Percentiles rank a stretch among this genome's conserved stretches.
phyloP scores from a whole-genome alignment of 2,797 vertebrate species.

The Pempheris klunzingeri region DNA sequence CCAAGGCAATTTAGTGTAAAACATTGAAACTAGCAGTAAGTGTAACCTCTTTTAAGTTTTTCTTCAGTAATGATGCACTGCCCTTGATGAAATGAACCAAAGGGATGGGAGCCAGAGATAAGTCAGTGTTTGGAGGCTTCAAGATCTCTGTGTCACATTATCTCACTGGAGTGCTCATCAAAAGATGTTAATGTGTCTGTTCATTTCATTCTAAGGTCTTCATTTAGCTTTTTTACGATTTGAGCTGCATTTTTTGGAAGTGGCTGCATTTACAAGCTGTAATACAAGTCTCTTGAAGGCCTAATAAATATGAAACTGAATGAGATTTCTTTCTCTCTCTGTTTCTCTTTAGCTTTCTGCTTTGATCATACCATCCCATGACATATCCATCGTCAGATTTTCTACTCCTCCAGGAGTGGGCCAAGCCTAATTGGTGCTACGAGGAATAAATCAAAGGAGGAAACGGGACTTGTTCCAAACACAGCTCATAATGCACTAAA shows the following conservation, averaged over 20 bases:
- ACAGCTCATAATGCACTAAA: constrained; percentile 75
- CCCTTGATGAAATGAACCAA: constrained; percentile 74
- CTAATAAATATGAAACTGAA: constrained; percentile 85
- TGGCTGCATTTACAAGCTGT: constrained; percentile 75
- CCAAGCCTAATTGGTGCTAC: constrained; percentile 84
- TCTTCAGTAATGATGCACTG: constrained; percentile 71
- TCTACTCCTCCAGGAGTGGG: constrained; percentile 83
- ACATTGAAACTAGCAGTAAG: constrained; percentile 43
- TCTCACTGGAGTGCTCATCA: constrained; percentile 72
- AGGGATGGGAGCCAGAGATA: constrained; percentile 58
- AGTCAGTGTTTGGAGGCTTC: constrained; percentile 70
- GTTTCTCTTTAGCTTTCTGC: constrained; percentile 68
- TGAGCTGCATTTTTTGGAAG: constrained; percentile 74
- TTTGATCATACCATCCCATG: constrained; percentile 86
- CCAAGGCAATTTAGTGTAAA: constrained; percentile 56
- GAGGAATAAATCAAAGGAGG: constrained; percentile 87
- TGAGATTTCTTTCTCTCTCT: constrained; percentile 72
- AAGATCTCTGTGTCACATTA: constrained; percentile 76
- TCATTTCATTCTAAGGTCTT: constrained; percentile 78
- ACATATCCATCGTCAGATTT: constrained; percentile 83
- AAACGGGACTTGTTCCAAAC: constrained; percentile 80
- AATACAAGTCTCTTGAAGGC: constrained; percentile 80
- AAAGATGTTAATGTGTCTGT: constrained; percentile 77
- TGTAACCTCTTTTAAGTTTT: constrained; percentile 71
- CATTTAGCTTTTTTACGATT: constrained; percentile 76